These are phyloP conservation scores for Spilogale gracilis DNA, from an alignment of 2,113 vertebrate species.

Conservation along the genomic window DNA sequence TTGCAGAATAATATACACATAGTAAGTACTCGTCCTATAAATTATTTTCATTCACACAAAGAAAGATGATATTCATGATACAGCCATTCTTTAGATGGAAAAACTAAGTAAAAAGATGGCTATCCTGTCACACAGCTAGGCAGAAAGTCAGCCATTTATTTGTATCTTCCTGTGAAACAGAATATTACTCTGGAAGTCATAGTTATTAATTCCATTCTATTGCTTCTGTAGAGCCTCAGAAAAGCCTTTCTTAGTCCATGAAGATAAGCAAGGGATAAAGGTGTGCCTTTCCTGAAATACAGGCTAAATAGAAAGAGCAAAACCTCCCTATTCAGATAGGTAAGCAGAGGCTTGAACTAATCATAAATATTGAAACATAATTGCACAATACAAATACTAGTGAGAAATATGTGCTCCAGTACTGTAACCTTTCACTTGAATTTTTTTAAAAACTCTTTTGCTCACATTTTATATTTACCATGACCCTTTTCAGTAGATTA, in stretches of 20 bases:
- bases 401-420: neutral
- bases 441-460: neutral
- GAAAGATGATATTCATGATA: neutral
- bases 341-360: neutral
- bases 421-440: neutral
- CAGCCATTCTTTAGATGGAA: neutral
- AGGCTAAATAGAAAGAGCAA: slow-evolving; percentile 47
- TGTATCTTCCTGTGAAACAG: neutral
- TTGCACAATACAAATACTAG: neutral
- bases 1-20: neutral
- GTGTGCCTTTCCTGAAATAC: neutral
- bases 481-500: neutral
- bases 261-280: neutral
- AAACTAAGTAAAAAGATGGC: slow-evolving; percentile 10
- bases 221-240: neutral
- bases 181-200: neutral
- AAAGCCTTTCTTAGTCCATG: neutral
- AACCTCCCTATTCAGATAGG: slow-evolving; percentile 26
- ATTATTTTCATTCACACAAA: slow-evolving; percentile 29
- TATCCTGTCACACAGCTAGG: neutral
- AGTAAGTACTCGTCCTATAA: neutral
- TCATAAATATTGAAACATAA: neutral
- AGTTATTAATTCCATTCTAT: neutral
- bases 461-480: slow-evolving; percentile 12
- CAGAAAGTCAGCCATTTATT: neutral